Evolutionary conservation across 2,113 vertebrate species (phyloP).

Genomic region (Coptodon bakossiorum): DNA sequence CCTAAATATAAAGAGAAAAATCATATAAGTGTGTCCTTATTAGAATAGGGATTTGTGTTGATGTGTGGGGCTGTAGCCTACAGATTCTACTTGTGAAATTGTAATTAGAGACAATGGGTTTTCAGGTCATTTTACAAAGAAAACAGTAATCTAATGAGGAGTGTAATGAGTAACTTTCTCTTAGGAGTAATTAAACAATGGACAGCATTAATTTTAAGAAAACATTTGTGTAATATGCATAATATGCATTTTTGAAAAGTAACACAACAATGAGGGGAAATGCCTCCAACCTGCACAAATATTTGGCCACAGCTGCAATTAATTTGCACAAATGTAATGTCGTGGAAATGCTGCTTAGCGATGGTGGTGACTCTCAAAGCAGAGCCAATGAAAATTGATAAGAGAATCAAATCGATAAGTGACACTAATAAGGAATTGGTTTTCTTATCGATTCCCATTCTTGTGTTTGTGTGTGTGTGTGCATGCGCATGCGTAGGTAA

Average conservation of each 20-base stretch:
- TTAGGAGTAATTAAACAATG: not conserved
- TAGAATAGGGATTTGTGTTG: not conserved
- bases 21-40: not conserved
- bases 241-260: not conserved
- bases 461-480: not conserved
- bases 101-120: not conserved
- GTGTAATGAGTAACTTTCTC: not conserved
- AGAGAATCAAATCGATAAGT: not conserved
- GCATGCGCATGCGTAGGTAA: not conserved
- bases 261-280: not conserved
- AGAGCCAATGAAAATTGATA: not conserved
- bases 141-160: not conserved
- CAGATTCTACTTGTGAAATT: not conserved
- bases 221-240: not conserved
- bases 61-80: not conserved
- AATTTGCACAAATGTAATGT: not conserved
- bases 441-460: not conserved
- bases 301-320: not conserved
- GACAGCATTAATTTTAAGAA: not conserved
- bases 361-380: not conserved
- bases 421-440: not conserved
- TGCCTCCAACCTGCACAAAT: not conserved
- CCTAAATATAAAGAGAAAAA: not conserved
- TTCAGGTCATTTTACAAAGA: not conserved
- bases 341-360: not conserved